phyloP scores from a whole-genome alignment of 2,113 vertebrate species.

The Uria lomvia region DNA sequence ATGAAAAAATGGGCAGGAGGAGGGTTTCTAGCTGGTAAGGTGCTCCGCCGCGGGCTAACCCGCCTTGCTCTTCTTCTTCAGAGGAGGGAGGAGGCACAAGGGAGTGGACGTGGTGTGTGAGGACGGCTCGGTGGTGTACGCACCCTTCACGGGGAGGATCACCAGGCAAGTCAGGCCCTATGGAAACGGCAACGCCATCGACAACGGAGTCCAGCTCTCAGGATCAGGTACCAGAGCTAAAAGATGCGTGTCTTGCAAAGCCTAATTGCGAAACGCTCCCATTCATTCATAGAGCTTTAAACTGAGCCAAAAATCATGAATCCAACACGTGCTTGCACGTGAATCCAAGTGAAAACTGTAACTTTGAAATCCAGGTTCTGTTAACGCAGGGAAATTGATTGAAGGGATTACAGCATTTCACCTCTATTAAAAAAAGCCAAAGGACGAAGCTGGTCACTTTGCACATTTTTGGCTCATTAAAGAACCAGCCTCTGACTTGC shows the following conservation, averaged over 20 bases:
- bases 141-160: slow-evolving; percentile 68
- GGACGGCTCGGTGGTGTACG: slow-evolving; percentile 58
- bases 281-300: not conserved
- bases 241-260: fast-evolving
- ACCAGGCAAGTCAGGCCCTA: slow-evolving; percentile 43
- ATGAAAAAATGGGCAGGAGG: not conserved
- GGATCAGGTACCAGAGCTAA: slow-evolving; percentile 35
- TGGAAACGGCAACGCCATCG: slow-evolving; percentile 38
- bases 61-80: not conserved
- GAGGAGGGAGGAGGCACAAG: slow-evolving; percentile 6
- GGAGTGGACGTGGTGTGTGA: slow-evolving; percentile 70
- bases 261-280: fast-evolving
- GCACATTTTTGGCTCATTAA: not conserved
- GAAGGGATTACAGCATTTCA: not conserved
- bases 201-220: slow-evolving; percentile 63
- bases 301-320: not conserved
- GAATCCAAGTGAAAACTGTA: not conserved
- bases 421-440: too few relatives aligned
- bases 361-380: not conserved
- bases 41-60: fast-evolving
- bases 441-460: not conserved
- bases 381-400: not conserved
- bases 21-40: not conserved
- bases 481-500: not conserved
- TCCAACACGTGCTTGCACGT: not conserved